phyloP scores from a whole-genome alignment of 2,888 invertebrate species.

The Drosophila barbarae region DNA sequence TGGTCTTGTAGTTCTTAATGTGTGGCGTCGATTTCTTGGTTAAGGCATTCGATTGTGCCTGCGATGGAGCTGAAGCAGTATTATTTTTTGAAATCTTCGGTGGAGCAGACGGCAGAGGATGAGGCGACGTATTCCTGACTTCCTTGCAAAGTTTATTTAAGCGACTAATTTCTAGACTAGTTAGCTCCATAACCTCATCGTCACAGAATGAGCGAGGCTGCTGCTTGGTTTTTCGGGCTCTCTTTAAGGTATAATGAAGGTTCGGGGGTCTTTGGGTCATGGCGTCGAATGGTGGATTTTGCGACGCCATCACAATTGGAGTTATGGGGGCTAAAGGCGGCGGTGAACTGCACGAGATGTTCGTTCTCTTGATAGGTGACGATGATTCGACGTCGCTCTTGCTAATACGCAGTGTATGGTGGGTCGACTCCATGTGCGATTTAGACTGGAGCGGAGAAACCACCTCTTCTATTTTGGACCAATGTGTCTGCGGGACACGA shows the following conservation, averaged over 20 bases:
- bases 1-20: slow-evolving; percentile 7
- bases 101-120: not conserved
- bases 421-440: slow-evolving; percentile 4
- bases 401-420: slow-evolving; percentile 29
- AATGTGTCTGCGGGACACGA: not conserved
- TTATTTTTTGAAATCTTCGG: slow-evolving; percentile 1
- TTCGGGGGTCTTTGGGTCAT: slow-evolving; percentile 76
- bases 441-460: not conserved
- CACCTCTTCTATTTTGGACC: not conserved
- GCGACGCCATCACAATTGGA: slow-evolving; percentile 1
- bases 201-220: slow-evolving; percentile 54
- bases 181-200: slow-evolving; percentile 58
- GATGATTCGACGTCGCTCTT: not conserved
- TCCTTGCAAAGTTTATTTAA: slow-evolving; percentile 17
- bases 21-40: slow-evolving; percentile 8
- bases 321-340: slow-evolving; percentile 55
- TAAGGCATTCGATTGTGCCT: slow-evolving; percentile 1
- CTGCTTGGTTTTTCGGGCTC: slow-evolving; percentile 73
- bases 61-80: not conserved
- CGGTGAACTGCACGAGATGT: slow-evolving; percentile 37
- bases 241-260: slow-evolving; percentile 75
- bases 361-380: slow-evolving; percentile 7
- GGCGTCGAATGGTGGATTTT: slow-evolving; percentile 24
- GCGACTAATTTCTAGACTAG: slow-evolving; percentile 28
- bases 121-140: not conserved